Evolutionary conservation across 2,113 vertebrate genomes (phyloP).

Genomic region (Dryoscopus gambensis): DNA sequence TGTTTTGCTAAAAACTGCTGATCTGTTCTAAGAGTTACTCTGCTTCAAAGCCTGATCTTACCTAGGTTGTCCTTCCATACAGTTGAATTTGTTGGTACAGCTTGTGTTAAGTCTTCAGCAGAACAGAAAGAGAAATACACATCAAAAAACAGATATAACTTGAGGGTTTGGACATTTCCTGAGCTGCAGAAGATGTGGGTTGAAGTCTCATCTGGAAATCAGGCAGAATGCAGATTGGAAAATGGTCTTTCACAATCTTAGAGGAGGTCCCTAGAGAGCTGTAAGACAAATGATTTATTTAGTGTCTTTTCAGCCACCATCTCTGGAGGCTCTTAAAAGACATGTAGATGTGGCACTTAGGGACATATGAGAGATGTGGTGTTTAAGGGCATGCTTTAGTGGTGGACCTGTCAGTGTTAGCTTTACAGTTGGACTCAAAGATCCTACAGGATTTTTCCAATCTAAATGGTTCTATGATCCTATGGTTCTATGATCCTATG

Average conservation of each 20-base stretch:
- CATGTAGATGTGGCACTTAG: background rate
- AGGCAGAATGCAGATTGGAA: background rate
- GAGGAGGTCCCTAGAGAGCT: background rate
- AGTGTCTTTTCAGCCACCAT: background rate
- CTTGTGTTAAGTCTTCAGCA: background rate
- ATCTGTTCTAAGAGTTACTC: background rate
- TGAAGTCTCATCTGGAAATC: background rate
- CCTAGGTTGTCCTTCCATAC: background rate
- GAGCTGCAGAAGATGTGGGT: background rate
- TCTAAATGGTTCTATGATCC: background rate
- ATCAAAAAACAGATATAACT: background rate
- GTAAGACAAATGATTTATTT: rapidly evolving
- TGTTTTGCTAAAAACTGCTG: background rate
- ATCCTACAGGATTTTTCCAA: background rate
- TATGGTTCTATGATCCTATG: background rate
- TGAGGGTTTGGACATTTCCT: background rate
- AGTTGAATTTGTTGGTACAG: background rate
- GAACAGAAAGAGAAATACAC: background rate
- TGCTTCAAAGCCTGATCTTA: background rate
- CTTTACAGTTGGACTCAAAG: background rate
- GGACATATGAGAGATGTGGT: background rate
- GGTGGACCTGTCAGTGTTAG: background rate
- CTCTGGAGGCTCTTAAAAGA: background rate
- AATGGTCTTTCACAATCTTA: background rate
- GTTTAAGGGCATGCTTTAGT: background rate